Conservation (phyloP, 2,797 vertebrate genomes). For the Xiphorhynchus erythropygius region DNA sequence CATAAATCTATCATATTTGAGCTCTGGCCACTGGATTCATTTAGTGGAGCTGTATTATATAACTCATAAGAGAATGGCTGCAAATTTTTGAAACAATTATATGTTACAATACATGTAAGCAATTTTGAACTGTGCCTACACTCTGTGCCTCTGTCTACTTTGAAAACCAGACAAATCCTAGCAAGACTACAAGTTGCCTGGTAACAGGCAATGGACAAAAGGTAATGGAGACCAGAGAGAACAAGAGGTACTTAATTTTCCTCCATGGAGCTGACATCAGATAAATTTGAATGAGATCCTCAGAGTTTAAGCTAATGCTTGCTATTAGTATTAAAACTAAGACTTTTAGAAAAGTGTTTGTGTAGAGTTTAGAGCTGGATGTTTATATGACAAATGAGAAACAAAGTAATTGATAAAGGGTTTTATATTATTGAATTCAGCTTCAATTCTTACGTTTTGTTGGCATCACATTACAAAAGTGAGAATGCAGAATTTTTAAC, state of each 20-base stretch:
- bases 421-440: background rate
- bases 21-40: background rate
- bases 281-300: background rate
- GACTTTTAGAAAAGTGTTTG: background rate
- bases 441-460: background rate
- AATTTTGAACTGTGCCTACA: background rate
- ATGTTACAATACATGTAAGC: fast-evolving
- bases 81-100: background rate
- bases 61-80: background rate
- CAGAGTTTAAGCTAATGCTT: background rate
- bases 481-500: background rate
- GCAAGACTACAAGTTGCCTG: background rate
- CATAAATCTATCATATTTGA: background rate
- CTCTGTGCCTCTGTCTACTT: background rate
- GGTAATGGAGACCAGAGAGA: background rate
- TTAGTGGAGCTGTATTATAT: background rate
- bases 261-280: background rate
- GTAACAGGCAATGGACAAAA: background rate
- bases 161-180: background rate
- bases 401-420: background rate
- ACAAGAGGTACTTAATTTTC: background rate
- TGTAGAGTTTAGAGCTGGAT: background rate
- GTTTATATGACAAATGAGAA: background rate
- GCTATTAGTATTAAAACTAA: background rate
- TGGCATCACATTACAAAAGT: too few species aligned